Percentiles rank a stretch among this genome's conserved stretches.
phyloP scores from a whole-genome alignment of 2,797 vertebrate species.

The Hipposideros larvatus region DNA sequence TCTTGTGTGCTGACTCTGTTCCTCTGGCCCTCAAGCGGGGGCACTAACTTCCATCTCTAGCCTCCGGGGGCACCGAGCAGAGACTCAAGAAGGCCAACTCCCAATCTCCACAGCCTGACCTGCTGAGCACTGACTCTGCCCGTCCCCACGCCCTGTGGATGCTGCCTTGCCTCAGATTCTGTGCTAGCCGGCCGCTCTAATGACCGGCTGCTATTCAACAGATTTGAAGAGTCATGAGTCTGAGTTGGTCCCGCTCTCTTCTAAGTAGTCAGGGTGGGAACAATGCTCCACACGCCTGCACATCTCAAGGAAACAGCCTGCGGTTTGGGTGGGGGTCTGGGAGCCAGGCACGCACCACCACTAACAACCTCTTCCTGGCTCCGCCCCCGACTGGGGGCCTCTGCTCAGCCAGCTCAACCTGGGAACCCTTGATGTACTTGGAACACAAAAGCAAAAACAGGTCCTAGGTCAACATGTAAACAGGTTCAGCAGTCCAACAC shows the following conservation, averaged over 20 bases:
- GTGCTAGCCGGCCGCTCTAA: fast-evolving
- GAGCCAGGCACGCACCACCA: not conserved
- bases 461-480: too few species aligned
- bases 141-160: too few species aligned
- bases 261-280: fast-evolving
- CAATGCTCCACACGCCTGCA: fast-evolving
- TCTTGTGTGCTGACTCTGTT: too few species aligned
- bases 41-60: too few species aligned
- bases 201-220: fast-evolving
- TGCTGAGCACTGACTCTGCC: too few species aligned
- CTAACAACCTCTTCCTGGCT: not conserved
- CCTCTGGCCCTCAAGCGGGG: too few species aligned
- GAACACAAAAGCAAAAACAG: not conserved
- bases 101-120: too few species aligned
- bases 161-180: not conserved
- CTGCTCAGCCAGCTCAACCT: fast-evolving
- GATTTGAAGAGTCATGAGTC: fast-evolving
- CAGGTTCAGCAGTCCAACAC: not conserved
- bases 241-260: fast-evolving
- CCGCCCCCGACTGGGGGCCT: fast-evolving
- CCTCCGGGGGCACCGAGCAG: too few species aligned
- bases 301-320: not conserved
- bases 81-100: too few species aligned
- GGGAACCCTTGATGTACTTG: fast-evolving
- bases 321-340: fast-evolving